phyloP scores from a whole-genome alignment of 1,140 invertebrate genomes.

The Camponotus pennsylvanicus region DNA sequence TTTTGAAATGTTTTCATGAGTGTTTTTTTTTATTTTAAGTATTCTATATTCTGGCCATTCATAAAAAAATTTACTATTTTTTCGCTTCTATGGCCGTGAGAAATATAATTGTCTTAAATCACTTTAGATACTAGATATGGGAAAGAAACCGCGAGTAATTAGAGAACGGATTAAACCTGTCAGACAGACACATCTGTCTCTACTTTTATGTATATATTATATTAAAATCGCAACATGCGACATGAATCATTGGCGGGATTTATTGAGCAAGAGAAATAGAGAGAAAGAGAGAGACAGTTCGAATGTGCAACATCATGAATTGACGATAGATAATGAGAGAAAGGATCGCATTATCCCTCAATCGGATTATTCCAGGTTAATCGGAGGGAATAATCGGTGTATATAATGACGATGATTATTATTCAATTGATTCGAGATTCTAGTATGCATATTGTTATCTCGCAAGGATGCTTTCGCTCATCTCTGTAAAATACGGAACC shows the following conservation, averaged over 20 bases:
- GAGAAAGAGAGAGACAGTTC: slow-evolving; percentile 35
- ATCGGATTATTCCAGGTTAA: slow-evolving; percentile 77
- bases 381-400: slow-evolving; percentile 70
- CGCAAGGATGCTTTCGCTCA: slow-evolving; percentile 25
- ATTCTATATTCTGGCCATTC: too few species aligned
- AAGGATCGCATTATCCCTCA: slow-evolving; percentile 73
- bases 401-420: slow-evolving; percentile 69
- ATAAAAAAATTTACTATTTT: background rate
- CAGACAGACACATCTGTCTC: slow-evolving; percentile 41
- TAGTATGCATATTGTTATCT: slow-evolving; percentile 50
- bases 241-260: slow-evolving; percentile 75
- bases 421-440: slow-evolving; percentile 64
- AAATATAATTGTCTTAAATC: background rate
- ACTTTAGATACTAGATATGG: background rate
- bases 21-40: background rate
- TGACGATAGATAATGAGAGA: slow-evolving; percentile 74
- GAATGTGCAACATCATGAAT: slow-evolving; percentile 62
- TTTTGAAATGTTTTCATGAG: background rate
- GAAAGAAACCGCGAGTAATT: slow-evolving; percentile 63
- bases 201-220: slow-evolving; percentile 12
- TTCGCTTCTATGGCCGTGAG: background rate
- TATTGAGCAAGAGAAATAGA: slow-evolving; percentile 60
- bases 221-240: slow-evolving; percentile 66
- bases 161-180: slow-evolving; percentile 63
- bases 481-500: background rate